Conservation (phyloP, 2,888 invertebrate species). For the Alentia gelatinosa region DNA sequence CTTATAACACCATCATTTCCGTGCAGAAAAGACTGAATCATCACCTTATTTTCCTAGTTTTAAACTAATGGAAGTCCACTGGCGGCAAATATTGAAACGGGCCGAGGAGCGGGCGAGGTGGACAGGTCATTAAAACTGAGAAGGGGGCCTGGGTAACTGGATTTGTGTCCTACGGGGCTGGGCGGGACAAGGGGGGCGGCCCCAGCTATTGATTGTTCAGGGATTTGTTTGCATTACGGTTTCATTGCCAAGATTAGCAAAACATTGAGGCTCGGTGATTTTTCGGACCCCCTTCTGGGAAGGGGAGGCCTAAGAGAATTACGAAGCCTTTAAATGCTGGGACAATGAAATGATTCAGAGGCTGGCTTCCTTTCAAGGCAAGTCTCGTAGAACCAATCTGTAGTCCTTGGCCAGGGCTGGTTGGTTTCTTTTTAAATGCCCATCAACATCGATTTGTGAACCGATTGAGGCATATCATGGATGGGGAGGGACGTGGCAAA, state of each 20-base stretch:
- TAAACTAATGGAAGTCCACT: conserved; percentile 47
- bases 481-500: background rate
- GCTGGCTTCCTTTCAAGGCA: background rate
- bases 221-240: conserved; percentile 51
- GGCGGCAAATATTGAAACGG: conserved; percentile 31
- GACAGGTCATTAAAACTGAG: conserved; percentile 13
- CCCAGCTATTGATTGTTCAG: conserved; percentile 32
- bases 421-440: background rate
- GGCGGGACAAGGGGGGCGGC: background rate
- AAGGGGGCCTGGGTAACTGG: background rate
- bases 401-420: background rate
- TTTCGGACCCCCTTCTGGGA: conserved; percentile 3
- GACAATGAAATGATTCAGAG: conserved; percentile 48
- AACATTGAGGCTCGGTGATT: conserved; percentile 29
- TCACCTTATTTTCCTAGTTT: conserved; percentile 28
- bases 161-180: conserved; percentile 33
- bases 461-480: background rate
- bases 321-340: conserved; percentile 35
- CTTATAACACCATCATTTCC: conserved; percentile 19
- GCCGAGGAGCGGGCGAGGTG: background rate
- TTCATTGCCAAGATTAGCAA: conserved; percentile 52
- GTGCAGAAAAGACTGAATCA: conserved; percentile 7
- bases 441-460: conserved; percentile 8
- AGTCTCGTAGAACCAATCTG: conserved; percentile 17
- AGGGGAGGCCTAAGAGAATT: conserved; percentile 27